A percentile compares a stretch with the other conserved stretches of the same genome.
phyloP scores from a whole-genome alignment of 2,888 invertebrate genomes.

The Parnassius glacialis region DNA sequence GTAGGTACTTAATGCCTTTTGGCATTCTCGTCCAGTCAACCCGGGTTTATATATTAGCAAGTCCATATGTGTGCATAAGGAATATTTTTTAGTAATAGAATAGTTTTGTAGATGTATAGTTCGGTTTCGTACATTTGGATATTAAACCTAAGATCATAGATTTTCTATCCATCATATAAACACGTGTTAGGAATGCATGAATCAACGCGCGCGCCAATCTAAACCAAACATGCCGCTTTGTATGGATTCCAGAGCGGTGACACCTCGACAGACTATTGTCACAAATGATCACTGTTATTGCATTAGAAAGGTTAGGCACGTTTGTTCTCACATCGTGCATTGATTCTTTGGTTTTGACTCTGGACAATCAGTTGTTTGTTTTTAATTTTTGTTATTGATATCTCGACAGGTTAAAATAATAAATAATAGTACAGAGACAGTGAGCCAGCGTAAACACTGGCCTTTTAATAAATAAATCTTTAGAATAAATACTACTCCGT shows the following conservation, averaged over 20 bases:
- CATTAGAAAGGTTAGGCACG: conserved; percentile 18
- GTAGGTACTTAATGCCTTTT: too few relatives aligned
- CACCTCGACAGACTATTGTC: conserved; percentile 17
- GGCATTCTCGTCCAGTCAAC: too few relatives aligned
- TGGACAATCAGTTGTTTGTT: conserved; percentile 25
- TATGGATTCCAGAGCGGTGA: conserved; percentile 20
- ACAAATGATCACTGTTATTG: conserved; percentile 13
- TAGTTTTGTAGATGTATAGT: too few relatives aligned
- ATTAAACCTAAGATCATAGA: conserved; percentile 1
- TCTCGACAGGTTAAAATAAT: too few relatives aligned
- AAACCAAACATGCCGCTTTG: conserved; percentile 20
- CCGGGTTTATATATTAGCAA: too few relatives aligned
- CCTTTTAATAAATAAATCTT: too few relatives aligned
- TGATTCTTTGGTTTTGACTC: conserved; percentile 10
- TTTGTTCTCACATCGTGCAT: conserved; percentile 5
- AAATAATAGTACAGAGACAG: too few relatives aligned
- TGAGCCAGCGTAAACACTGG: too few relatives aligned
- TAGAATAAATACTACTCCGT: too few relatives aligned
- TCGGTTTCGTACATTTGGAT: too few relatives aligned
- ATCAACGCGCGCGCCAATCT: conserved; percentile 9
- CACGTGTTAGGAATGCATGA: conserved; percentile 22
- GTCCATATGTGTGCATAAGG: too few relatives aligned
- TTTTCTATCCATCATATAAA: conserved; percentile 1
- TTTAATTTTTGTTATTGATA: conserved; percentile 6
- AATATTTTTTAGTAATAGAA: too few relatives aligned